Evolutionary conservation across 1,140 invertebrate genomes (phyloP), one percentile per base, ranked within the genome.

Genomic region (Bombus soroeensis): DNA sequence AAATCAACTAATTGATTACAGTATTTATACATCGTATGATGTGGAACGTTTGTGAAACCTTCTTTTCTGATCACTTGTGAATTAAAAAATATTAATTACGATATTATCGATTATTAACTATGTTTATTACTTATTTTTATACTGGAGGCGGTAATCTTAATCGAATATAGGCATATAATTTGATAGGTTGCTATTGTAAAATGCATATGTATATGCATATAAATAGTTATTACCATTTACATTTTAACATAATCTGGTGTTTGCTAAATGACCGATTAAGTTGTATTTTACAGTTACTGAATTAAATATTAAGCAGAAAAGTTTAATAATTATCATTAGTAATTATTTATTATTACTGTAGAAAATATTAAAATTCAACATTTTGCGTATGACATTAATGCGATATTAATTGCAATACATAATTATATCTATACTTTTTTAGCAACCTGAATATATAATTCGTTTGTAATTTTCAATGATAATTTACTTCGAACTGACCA

Each of bases 211-310:
- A 43, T 12, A 25, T 34, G 13, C 18, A 39, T 3, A 43, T 3
- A 18, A 15, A n/a, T 28, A 73, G 25, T n/a, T 39, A 73, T n/a
- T 41, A 13, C 3, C 1, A 37, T n/a, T 62, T 37, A 64, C 47
- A 22, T 43, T 78, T 66, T 66, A 62, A 47, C 34, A 68, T 70
- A 81, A 86, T 81, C 43, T n/a, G 4, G 71, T 39, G 28, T 68
- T 81, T 59, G 12, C 13, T 62, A 41, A 68, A 84, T 62, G 37
- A 5, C 25, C 43, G 77, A 66, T 59, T 41, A 79, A 83, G 47
- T 53, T 25, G 32, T 22, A 8, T 43, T 73, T 28, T 39, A 28
- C 2, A n/a, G 28, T 22, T 32, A 25, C 15, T 75, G 59, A 82
- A 82, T 75, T 18, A 75, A 82, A 66, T 53, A 74, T n/a, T 25